Conservation (phyloP, 2,888 invertebrate genomes). For the Cephonodes hylas region DNA sequence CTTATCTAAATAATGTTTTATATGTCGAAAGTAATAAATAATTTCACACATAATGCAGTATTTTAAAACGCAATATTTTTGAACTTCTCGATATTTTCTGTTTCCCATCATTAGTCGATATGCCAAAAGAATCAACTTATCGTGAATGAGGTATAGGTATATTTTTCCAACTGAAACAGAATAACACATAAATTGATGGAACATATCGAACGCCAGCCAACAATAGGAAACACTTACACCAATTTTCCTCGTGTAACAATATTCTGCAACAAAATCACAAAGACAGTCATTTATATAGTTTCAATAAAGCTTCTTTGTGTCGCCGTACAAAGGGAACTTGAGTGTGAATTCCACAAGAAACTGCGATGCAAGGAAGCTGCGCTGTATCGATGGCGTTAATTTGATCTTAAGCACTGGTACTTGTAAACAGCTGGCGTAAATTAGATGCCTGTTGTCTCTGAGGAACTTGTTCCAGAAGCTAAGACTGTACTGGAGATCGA, state of each 20-base stretch:
- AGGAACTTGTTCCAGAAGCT: too few relatives aligned
- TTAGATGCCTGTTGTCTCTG: not conserved
- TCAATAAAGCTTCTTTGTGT: slow-evolving; percentile 39
- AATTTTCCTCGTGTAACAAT: slow-evolving; percentile 13
- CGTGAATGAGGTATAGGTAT: too few relatives aligned
- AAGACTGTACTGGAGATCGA: too few relatives aligned
- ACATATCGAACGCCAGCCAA: slow-evolving; percentile 2
- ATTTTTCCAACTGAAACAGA: not conserved
- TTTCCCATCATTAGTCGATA: too few relatives aligned
- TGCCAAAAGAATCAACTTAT: too few relatives aligned
- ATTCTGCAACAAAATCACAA: slow-evolving; percentile 20
- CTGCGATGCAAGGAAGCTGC: slow-evolving; percentile 15
- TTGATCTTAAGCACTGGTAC: slow-evolving; percentile 23
- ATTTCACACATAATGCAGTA: too few relatives aligned
- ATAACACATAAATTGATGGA: not conserved
- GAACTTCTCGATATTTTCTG: too few relatives aligned
- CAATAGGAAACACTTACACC: slow-evolving; percentile 9
- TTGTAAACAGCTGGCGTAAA: not conserved
- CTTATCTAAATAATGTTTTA: too few relatives aligned
- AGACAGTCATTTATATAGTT: slow-evolving; percentile 28
- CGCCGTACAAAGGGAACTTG: slow-evolving; percentile 30
- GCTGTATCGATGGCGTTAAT: slow-evolving; percentile 29
- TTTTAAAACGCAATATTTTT: too few relatives aligned
- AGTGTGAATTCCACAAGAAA: slow-evolving; percentile 16
- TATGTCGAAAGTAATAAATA: too few relatives aligned